Evolutionary conservation across 2,797 vertebrate species (phyloP).

Genomic region (Nasua narica): DNA sequence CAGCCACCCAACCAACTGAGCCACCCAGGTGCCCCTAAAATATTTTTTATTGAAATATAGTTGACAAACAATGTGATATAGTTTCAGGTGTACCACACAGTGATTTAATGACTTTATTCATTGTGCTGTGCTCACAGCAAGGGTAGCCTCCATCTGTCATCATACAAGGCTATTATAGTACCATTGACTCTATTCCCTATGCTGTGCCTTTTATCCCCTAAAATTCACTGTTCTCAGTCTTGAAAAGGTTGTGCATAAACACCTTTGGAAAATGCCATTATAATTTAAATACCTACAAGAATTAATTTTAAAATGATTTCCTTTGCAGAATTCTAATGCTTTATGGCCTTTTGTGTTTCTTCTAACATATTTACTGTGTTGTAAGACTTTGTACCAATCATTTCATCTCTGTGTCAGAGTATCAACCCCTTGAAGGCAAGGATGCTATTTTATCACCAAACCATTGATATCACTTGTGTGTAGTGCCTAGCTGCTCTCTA

Average conservation of each 20-base stretch:
- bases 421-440: not conserved
- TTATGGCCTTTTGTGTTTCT: not conserved
- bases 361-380: not conserved
- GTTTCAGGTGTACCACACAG: not conserved
- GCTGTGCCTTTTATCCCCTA: not conserved
- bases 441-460: not conserved
- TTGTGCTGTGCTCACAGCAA: not conserved
- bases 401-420: not conserved
- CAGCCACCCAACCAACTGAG: too few relatives aligned
- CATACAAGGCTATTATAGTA: not conserved
- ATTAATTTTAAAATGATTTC: conserved; percentile 9
- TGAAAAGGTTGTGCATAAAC: not conserved
- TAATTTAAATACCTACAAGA: conserved; percentile 6
- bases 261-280: not conserved
- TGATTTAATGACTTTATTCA: not conserved
- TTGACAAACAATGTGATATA: not conserved
- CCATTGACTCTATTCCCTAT: not conserved
- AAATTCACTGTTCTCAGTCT: not conserved
- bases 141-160: not conserved
- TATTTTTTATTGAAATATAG: not conserved
- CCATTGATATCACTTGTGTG: not conserved
- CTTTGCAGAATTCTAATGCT: not conserved
- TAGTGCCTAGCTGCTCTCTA: not conserved
- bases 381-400: not conserved
- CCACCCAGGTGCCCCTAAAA: not conserved